Base-by-base conservation (phyloP, 2,888 invertebrate genomes). In the Volucella inanis region DNA sequence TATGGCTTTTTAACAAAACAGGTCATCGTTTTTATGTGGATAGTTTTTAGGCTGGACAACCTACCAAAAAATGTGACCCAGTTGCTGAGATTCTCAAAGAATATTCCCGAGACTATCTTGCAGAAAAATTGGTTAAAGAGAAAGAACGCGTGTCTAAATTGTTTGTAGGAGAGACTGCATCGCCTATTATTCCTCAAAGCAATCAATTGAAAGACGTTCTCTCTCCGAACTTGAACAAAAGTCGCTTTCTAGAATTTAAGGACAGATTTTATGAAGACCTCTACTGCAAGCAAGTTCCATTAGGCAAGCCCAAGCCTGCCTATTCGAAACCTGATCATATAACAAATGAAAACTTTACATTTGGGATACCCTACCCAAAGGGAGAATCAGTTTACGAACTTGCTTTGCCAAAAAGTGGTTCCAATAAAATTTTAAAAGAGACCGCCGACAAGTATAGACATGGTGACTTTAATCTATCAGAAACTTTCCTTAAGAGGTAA, bases 191-290 rank as follows among this genome's bases (percentile, higher is more conserved):
- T 22, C 90, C 89, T 0, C 68, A 10, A 0, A 49, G 62, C 2
- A 87, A 70, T 57, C 61, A 67, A 9, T 41, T 91, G 2, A 88
- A 88, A 9, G 89, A 91, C 12, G 45, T 91, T 10, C 6, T 91
- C 3, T 86, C 87, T 54, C 80, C 88, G 0, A 90, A 91, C 54
- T 78, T 88, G 11, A 86, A 88, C n/a, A 91, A 91, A 78, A 89
- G 90, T 1, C 90, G 90, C 1, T 91, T 91, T 64, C 59, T 88
- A 0, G 86, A 86, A 10, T 91, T 91, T 71, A 90, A 88, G 54
- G 91, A 91, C 59, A 88, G 88, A 52, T 89, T 91, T 79, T 89
- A 88, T 2, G 91, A 91, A 83, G 89, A 90, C 6, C 87, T 90
- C 87, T 91, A 89, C 49, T 88, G 89, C 8, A 90, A 89, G n/a